Evolutionary conservation across 2,888 invertebrate species (phyloP).

Genomic region (Ichneumoninae sp.): DNA sequence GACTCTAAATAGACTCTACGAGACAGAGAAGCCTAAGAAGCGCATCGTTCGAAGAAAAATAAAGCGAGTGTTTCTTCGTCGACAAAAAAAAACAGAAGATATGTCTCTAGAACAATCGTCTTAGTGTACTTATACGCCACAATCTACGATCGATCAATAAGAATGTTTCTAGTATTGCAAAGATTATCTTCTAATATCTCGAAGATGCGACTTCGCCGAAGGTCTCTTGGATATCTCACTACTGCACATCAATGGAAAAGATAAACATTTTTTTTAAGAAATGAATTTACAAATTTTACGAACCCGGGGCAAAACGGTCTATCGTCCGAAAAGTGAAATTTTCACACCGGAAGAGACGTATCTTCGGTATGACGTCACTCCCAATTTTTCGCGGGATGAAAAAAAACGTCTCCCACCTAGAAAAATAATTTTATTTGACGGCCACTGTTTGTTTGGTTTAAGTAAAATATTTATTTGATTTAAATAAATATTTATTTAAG

Average conservation of each 20-base stretch:
- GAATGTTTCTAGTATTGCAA: constrained; percentile 11
- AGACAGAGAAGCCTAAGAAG: not conserved
- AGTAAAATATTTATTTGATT: no score
- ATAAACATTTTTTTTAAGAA: not conserved
- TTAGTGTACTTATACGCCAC: constrained; percentile 11
- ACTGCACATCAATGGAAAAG: not conserved
- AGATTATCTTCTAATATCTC: constrained; percentile 9
- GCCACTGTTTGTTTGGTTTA: no score
- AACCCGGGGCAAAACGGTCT: not conserved
- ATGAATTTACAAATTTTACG: not conserved
- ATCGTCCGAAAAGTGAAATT: not conserved
- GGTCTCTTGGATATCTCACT: not conserved
- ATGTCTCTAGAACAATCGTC: constrained; percentile 4
- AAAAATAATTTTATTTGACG: no score
- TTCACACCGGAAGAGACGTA: no score
- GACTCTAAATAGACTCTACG: constrained; percentile 12
- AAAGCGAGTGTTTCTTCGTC: constrained; percentile 7
- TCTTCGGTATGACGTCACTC: no score
- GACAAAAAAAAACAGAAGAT: not conserved
- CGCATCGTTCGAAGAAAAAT: constrained; percentile 1
- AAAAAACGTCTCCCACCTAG: no score
- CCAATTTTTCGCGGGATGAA: no score
- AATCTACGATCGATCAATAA: constrained; percentile 17
- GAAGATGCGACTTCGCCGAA: not conserved
- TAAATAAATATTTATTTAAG: no score